phyloP scores from a whole-genome alignment of 1,140 invertebrate species.

The Hycleus cichorii region DNA sequence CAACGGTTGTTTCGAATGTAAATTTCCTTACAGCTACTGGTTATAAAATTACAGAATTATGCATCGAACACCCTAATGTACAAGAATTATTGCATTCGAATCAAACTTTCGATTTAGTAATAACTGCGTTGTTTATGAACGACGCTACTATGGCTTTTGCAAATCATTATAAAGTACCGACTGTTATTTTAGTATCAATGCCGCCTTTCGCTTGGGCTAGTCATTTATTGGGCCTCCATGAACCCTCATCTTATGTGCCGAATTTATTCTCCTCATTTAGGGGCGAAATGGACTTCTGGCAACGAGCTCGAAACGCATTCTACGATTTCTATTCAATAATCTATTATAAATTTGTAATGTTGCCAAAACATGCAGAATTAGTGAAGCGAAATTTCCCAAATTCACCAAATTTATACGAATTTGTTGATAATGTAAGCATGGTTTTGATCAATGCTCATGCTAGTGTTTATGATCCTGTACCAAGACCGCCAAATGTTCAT shows the following conservation, averaged over 20 bases:
- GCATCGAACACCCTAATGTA: constrained; percentile 1
- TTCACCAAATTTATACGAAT: constrained; percentile 7
- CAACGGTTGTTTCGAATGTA: no score
- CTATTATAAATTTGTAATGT: constrained; percentile 10
- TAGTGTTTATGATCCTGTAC: constrained; percentile 29
- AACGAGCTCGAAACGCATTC: constrained; percentile 36
- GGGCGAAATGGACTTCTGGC: constrained; percentile 45
- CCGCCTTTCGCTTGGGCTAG: constrained; percentile 19
- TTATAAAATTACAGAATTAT: no score
- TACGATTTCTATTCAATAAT: background rate
- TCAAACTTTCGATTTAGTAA: constrained; percentile 7
- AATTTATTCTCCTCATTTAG: constrained; percentile 46
- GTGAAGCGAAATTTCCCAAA: constrained; percentile 11
- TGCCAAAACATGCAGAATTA: constrained; percentile 1
- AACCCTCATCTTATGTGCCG: constrained; percentile 47
- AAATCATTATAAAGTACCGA: constrained; percentile 3
- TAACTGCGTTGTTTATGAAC: background rate
- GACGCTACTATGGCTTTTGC: constrained; percentile 6
- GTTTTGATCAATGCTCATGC: constrained; percentile 19
- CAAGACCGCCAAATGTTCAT: constrained; percentile 46
- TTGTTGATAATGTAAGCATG: constrained; percentile 6
- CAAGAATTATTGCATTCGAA: constrained; percentile 3
- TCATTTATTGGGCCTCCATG: constrained; percentile 30
- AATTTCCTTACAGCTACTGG: no score
- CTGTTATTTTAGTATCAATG: constrained; percentile 16